These are phyloP conservation scores for Esperia sulphurella DNA, from an alignment of 2,888 invertebrate genomes.

Conservation along the genomic window DNA sequence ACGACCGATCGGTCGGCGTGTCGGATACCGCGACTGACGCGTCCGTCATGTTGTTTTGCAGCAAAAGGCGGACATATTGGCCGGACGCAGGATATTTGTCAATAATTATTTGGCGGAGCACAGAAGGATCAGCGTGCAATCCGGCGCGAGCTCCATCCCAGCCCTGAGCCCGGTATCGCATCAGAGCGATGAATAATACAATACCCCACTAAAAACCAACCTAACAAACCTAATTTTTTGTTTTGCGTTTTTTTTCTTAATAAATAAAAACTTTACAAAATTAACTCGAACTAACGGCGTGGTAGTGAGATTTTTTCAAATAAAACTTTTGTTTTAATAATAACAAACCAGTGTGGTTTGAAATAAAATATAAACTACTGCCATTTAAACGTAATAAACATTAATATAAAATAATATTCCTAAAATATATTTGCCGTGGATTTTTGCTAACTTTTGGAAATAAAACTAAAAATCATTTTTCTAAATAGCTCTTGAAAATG, in stretches of 20 bases:
- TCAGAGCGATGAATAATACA: slow-evolving; percentile 74
- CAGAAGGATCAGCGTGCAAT: slow-evolving; percentile 79
- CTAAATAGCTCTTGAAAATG: slow-evolving; percentile 36
- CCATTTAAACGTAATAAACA: slow-evolving; percentile 34
- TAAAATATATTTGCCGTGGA: slow-evolving; percentile 16
- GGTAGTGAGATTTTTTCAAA: neutral
- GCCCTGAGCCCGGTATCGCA: slow-evolving; percentile 76
- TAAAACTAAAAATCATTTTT: slow-evolving; percentile 22
- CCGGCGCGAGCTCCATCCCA: slow-evolving; percentile 72
- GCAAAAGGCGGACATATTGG: slow-evolving; percentile 80
- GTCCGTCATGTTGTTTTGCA: slow-evolving; percentile 72
- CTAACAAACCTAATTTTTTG: neutral
- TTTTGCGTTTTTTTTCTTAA: neutral
- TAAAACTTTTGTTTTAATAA: neutral
- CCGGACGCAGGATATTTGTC: slow-evolving; percentile 79
- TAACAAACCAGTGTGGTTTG: neutral
- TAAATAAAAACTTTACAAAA: neutral
- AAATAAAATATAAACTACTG: slow-evolving; percentile 26
- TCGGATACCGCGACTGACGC: slow-evolving; percentile 53
- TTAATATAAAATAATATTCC: slow-evolving; percentile 16
- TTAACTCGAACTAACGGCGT: neutral
- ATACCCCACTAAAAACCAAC: slow-evolving; percentile 18
- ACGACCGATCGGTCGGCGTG: slow-evolving; percentile 21
- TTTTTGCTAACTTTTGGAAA: slow-evolving; percentile 24
- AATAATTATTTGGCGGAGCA: slow-evolving; percentile 81